Base-by-base conservation (phyloP, 1,140 invertebrate genomes). In the Psilanteris sp. region DNA sequence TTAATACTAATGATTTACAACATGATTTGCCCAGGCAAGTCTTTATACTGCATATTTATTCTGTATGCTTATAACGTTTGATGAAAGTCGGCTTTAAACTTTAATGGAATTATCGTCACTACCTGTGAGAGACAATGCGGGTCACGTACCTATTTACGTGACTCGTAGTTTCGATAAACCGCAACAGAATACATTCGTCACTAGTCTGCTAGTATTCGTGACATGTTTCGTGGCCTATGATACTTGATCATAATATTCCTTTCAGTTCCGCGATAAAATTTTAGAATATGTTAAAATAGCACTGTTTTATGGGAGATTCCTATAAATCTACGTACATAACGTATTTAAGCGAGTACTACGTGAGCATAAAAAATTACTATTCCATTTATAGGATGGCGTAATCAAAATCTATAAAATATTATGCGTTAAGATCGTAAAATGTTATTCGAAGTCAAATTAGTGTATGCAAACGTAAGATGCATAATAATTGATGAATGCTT, bases 131-230 rank as follows among this genome's bases (percentile, higher is more conserved):
- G 61, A 66, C 64, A 72, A 81, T 81, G 70, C 64, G 62, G 75
- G 80, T 81, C 79, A 78, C 68, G 72, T 75, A 82, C 79, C 81
- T 83, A 79, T 82, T 83, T 78, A 76, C 70, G 68, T 66, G 72
- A 81, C 78, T 83, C 73, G 81, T 41, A 80, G 81, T 82, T 80
- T 78, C 79, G 72, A 83, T 77, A 81, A 83, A 84, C 81, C 81
- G 44, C 82, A 82, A 50, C 72, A 52, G 54, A 68, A 76, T 71
- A 74, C 75, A 70, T 79, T 79, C 76, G 79, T 83, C 82, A 81
- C 70, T 76, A 57, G 39, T n/a, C 29, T 43, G 22, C 46, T 52
- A 74, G 48, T 76, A 81, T 79, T 77, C 80, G 81, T 84, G 82
- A 82, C 74, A 74, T 74, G 72, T 82, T 77, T 77, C 81, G 48